Percentiles rank a stretch among this genome's conserved stretches.
These are phyloP conservation scores for Dromius quadrimaculatus DNA, from an alignment of 2,888 invertebrate species.

Conservation along the genomic window DNA sequence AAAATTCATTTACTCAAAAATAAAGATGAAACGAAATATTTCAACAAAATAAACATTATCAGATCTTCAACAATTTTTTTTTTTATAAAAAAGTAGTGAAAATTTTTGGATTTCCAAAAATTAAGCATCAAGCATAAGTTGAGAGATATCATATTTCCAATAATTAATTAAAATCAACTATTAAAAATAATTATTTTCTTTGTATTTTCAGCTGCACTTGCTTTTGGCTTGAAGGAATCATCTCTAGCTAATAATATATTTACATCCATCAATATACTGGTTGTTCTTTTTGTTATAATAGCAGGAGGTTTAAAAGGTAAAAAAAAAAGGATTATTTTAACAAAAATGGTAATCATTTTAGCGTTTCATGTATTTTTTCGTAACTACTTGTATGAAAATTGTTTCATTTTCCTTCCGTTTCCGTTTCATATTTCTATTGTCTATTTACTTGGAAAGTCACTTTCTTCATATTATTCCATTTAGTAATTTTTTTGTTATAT, in stretches of 20 bases:
- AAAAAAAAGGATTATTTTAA: neutral
- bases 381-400: too few relatives aligned
- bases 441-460: too few relatives aligned
- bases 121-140: too few relatives aligned
- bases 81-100: too few relatives aligned
- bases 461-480: too few relatives aligned
- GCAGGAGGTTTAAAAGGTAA: slow-evolving; percentile 81
- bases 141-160: slow-evolving; percentile 20
- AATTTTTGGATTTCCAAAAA: too few relatives aligned
- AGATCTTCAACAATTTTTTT: too few relatives aligned
- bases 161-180: slow-evolving; percentile 9
- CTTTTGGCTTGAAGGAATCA: slow-evolving; percentile 90
- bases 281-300: slow-evolving; percentile 86
- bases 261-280: slow-evolving; percentile 83
- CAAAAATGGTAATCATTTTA: neutral
- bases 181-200: neutral
- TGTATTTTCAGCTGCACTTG: slow-evolving; percentile 75
- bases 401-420: too few relatives aligned
- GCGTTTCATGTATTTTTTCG: too few relatives aligned
- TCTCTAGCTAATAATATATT: slow-evolving; percentile 88
- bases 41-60: too few relatives aligned
- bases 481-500: neutral
- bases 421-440: too few relatives aligned
- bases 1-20: neutral
- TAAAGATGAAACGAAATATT: slow-evolving; percentile 8